Conservation (phyloP, 2,797 vertebrate species). For the Lithobates pipiens region DNA sequence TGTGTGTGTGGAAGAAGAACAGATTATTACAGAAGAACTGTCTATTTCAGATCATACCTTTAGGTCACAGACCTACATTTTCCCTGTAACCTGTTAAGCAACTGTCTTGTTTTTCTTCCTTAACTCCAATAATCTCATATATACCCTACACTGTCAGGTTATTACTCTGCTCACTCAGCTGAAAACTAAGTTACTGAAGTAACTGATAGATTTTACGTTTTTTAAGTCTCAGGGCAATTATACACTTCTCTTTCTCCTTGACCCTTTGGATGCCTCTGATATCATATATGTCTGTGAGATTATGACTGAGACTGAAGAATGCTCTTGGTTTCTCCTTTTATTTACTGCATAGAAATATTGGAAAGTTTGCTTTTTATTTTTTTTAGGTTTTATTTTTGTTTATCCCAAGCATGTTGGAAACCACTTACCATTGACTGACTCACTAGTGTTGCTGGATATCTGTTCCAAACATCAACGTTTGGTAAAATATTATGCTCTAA, state of each 20-base stretch:
- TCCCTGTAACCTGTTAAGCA: neutral
- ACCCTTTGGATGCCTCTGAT: neutral
- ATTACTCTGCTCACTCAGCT: slow-evolving; percentile 21
- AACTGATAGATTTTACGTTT: slow-evolving; percentile 2
- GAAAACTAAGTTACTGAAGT: slow-evolving; percentile 26
- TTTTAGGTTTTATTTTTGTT: too few relatives aligned
- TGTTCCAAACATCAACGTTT: too few relatives aligned
- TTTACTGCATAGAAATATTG: neutral
- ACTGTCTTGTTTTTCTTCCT: neutral
- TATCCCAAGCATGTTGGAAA: too few relatives aligned
- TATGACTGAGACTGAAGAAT: neutral
- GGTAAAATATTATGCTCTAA: too few relatives aligned
- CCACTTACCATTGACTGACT: too few relatives aligned
- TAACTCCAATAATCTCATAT: slow-evolving; percentile 7
- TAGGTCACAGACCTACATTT: neutral
- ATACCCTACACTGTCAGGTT: neutral
- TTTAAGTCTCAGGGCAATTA: slow-evolving; percentile 14
- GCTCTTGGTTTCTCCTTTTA: neutral
- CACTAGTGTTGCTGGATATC: too few relatives aligned
- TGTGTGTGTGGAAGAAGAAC: neutral
- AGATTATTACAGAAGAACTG: neutral
- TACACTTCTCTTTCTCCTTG: slow-evolving; percentile 16
- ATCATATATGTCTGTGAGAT: neutral
- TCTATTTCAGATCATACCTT: neutral
- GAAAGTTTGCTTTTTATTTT: too few relatives aligned